Evolutionary conservation across 2,113 vertebrate species (phyloP).

Genomic region (Eublepharis macularius): DNA sequence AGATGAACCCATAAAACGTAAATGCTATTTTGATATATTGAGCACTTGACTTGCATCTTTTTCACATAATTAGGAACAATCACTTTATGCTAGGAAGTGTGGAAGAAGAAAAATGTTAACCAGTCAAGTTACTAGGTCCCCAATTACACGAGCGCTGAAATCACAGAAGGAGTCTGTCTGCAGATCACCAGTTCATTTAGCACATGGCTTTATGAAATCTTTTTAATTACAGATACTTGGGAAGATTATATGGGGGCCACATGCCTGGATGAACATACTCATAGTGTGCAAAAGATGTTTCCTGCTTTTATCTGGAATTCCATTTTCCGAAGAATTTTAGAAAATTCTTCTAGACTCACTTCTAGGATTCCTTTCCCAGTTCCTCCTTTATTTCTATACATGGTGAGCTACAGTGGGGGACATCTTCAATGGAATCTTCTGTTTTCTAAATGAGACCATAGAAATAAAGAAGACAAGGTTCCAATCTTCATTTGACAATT

Average conservation of each 20-base stretch:
- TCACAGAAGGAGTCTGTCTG: neutral
- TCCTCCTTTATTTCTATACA: too few relatives aligned
- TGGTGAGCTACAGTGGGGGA: too few relatives aligned
- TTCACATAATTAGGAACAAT: constrained; percentile 17
- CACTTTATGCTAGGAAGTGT: neutral
- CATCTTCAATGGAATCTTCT: too few relatives aligned
- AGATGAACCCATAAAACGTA: neutral
- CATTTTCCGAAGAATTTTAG: too few relatives aligned
- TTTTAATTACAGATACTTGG: neutral
- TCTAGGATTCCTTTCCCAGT: too few relatives aligned
- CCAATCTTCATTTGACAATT: too few relatives aligned
- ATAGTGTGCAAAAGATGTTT: neutral
- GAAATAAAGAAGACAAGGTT: too few relatives aligned
- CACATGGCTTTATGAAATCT: neutral
- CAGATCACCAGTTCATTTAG: neutral
- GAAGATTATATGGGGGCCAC: neutral
- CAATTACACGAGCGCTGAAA: neutral
- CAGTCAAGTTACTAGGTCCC: neutral
- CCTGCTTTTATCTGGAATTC: too few relatives aligned
- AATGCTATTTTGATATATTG: constrained; percentile 38
- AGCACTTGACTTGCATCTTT: constrained; percentile 21
- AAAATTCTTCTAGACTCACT: too few relatives aligned
- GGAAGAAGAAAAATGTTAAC: neutral
- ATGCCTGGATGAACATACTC: neutral
- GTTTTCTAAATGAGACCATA: too few relatives aligned